phyloP scores from a whole-genome alignment of 1,140 invertebrate genomes.

The Drosophila sechellia region DNA sequence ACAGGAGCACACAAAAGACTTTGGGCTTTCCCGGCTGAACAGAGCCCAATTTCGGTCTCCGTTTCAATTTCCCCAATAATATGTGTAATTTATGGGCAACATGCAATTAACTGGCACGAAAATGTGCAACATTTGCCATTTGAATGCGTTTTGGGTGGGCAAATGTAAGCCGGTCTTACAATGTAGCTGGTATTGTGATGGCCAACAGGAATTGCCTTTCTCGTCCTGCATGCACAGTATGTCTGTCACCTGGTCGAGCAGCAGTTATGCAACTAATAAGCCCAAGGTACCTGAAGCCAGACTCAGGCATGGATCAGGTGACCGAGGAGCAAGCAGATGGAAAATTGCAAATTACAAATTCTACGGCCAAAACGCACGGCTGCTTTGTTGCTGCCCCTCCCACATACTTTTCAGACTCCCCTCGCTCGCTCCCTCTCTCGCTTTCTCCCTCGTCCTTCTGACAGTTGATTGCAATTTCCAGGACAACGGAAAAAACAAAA shows the following conservation, averaged over 20 bases:
- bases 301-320: constrained; percentile 13
- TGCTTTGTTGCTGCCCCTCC: constrained; percentile 18
- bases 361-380: constrained; percentile 38
- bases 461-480: constrained; percentile 65
- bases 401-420: background rate
- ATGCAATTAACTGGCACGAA: constrained; percentile 51
- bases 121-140: constrained; percentile 54
- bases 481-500: constrained; percentile 18
- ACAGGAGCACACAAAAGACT: constrained; percentile 1
- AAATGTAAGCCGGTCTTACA: constrained; percentile 8
- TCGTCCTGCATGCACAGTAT: background rate
- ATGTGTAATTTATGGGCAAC: constrained; percentile 44
- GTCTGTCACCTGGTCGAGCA: constrained; percentile 49
- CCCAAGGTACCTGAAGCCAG: constrained; percentile 20
- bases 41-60: constrained; percentile 25
- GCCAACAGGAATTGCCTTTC: background rate
- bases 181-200: background rate
- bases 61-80: constrained; percentile 46
- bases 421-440: background rate
- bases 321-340: constrained; percentile 22
- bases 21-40: background rate
- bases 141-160: constrained; percentile 37
- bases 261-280: constrained; percentile 60
- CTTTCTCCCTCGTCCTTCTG: constrained; percentile 3
- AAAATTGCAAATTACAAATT: constrained; percentile 71